phyloP scores from a whole-genome alignment of 2,113 vertebrate genomes.

The Rhadina sibilatrix region DNA sequence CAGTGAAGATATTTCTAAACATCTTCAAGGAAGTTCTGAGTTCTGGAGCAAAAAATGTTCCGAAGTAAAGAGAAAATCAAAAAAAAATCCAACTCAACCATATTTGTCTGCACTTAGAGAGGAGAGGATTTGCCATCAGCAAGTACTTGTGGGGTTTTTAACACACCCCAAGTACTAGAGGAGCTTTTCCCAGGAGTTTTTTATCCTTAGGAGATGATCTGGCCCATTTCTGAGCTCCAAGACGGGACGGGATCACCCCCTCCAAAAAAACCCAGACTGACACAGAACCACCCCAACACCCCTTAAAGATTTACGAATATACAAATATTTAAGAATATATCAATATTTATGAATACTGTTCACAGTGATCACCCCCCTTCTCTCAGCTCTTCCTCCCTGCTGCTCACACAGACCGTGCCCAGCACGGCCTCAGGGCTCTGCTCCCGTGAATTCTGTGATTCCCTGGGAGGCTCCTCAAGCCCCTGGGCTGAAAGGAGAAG shows the following conservation, averaged over 20 bases:
- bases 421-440: not conserved
- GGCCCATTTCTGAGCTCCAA: not conserved
- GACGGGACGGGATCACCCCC: rapidly evolving
- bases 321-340: too few species aligned
- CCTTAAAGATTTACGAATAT: rapidly evolving
- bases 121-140: not conserved
- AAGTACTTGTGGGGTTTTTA: not conserved
- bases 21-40: not conserved
- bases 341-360: not conserved
- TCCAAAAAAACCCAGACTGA: rapidly evolving
- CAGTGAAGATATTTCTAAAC: not conserved
- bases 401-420: not conserved
- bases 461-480: not conserved
- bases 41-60: not conserved
- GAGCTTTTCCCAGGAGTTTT: not conserved
- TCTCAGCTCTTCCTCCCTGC: not conserved
- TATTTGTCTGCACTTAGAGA: not conserved
- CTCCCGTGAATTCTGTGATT: not conserved
- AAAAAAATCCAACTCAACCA: not conserved
- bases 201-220: not conserved
- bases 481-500: not conserved
- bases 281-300: not conserved
- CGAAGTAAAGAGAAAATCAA: not conserved
- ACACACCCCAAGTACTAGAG: not conserved
- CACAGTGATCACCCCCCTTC: not conserved